These are phyloP conservation scores for Andricus quercusramuli DNA, from an alignment of 2,888 invertebrate genomes.

Conservation along the genomic window DNA sequence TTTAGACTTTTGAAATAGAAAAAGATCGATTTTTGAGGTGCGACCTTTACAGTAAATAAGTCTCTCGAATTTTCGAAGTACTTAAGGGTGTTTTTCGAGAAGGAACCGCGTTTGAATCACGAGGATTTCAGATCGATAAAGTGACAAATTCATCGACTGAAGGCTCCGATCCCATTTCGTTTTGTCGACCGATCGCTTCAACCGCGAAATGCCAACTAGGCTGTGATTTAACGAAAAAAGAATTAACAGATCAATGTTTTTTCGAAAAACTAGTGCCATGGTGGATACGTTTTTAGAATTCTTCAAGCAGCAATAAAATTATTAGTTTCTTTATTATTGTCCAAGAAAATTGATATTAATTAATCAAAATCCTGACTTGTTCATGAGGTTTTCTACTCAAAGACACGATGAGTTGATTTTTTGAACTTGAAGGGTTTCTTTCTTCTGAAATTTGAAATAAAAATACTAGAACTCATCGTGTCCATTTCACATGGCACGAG, in stretches of 20 bases:
- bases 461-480: neutral
- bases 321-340: neutral
- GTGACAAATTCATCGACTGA: conserved; percentile 11
- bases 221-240: conserved; percentile 81
- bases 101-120: neutral
- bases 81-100: neutral
- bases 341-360: neutral
- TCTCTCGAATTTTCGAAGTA: neutral
- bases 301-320: neutral
- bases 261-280: neutral
- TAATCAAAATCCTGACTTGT: neutral
- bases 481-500: neutral
- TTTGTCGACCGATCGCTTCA: conserved; percentile 61
- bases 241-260: conserved; percentile 43
- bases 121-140: conserved; percentile 8
- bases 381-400: neutral
- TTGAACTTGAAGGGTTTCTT: no score
- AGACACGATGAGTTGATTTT: no score
- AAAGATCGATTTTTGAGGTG: neutral
- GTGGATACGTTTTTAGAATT: neutral
- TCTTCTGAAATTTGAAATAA: no score
- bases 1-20: neutral
- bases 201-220: conserved; percentile 88
- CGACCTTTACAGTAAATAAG: neutral
- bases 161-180: neutral